phyloP scores from a whole-genome alignment of 2,888 invertebrate genomes.

The Pseudanteris insignis region DNA sequence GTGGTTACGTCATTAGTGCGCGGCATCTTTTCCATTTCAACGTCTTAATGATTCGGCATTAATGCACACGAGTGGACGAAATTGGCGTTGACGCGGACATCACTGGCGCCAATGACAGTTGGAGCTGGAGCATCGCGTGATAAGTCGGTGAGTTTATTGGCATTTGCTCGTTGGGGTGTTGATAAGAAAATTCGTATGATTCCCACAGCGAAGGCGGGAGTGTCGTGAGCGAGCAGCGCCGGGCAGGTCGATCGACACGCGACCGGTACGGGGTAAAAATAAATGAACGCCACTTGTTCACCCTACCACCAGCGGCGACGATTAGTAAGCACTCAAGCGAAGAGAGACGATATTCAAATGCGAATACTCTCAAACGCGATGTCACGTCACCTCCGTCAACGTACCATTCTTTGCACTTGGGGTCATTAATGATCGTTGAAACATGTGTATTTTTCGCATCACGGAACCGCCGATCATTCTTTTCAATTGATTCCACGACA shows the following conservation, averaged over 20 bases:
- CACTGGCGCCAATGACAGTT: constrained; percentile 10
- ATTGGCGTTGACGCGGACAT: constrained; percentile 1
- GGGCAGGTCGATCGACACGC: constrained; percentile 34
- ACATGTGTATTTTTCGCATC: no score
- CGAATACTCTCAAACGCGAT: constrained; percentile 28
- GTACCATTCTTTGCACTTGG: constrained; percentile 6
- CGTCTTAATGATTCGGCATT: no score
- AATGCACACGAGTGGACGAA: constrained; percentile 1
- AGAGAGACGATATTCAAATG: constrained; percentile 46
- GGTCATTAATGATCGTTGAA: no score
- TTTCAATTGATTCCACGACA: no score
- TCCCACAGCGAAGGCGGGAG: constrained; percentile 13
- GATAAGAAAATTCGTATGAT: constrained; percentile 33
- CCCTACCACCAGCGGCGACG: constrained; percentile 47
- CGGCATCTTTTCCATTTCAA: no score
- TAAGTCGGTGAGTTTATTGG: constrained; percentile 27
- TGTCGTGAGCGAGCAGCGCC: no score
- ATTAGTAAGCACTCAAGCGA: constrained; percentile 51
- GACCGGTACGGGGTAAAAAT: constrained; percentile 39
- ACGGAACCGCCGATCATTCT: no score
- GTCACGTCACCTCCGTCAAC: constrained; percentile 23
- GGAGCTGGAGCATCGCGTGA: constrained; percentile 8
- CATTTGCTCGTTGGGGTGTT: constrained; percentile 20
- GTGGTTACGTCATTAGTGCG: no score
- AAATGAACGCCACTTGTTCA: constrained; percentile 28